phyloP scores from a whole-genome alignment of 2,888 invertebrate species.

The Caenorhabditis sp. region DNA sequence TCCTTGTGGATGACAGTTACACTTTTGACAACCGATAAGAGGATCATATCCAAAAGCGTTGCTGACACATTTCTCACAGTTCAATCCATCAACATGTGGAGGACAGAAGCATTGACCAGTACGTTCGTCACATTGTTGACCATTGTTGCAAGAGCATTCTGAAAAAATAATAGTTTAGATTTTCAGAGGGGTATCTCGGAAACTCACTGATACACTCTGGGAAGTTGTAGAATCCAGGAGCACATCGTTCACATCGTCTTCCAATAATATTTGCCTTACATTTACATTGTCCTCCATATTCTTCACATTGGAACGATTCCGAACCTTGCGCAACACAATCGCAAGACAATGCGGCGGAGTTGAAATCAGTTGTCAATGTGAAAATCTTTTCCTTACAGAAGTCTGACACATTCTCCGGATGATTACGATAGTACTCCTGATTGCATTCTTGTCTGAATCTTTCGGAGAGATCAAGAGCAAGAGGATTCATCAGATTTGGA shows the following conservation, averaged over 20 bases:
- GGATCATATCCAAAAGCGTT: slow-evolving; percentile 91
- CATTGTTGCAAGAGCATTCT: slow-evolving; percentile 78
- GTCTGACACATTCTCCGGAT: slow-evolving; percentile 61
- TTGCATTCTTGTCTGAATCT: slow-evolving; percentile 90
- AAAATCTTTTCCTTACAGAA: slow-evolving; percentile 91
- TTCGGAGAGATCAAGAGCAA: slow-evolving; percentile 73
- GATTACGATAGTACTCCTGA: slow-evolving; percentile 82
- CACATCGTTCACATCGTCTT: slow-evolving; percentile 81
- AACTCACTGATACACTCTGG: slow-evolving; percentile 80
- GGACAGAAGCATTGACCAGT: slow-evolving; percentile 93
- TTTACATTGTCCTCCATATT: slow-evolving; percentile 94
- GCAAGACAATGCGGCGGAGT: slow-evolving; percentile 89
- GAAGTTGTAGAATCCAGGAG: slow-evolving; percentile 91
- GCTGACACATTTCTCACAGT: slow-evolving; percentile 87
- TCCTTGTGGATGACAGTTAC: slow-evolving; percentile 87
- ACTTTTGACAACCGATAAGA: slow-evolving; percentile 92
- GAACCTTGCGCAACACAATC: slow-evolving; percentile 84
- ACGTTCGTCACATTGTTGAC: slow-evolving; percentile 87
- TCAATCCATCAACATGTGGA: slow-evolving; percentile 84
- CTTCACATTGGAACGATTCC: slow-evolving; percentile 84
- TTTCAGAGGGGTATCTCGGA: too few relatives aligned
- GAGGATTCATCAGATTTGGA: slow-evolving; percentile 58
- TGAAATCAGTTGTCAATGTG: slow-evolving; percentile 91
- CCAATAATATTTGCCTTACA: slow-evolving; percentile 93
- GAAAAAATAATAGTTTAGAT: slow-evolving; percentile 22